A percentile compares a stretch with the other conserved stretches of the same genome.
These are phyloP conservation scores for Ceratosolen fusciceps DNA, from an alignment of 1,140 invertebrate species.

Conservation along the genomic window DNA sequence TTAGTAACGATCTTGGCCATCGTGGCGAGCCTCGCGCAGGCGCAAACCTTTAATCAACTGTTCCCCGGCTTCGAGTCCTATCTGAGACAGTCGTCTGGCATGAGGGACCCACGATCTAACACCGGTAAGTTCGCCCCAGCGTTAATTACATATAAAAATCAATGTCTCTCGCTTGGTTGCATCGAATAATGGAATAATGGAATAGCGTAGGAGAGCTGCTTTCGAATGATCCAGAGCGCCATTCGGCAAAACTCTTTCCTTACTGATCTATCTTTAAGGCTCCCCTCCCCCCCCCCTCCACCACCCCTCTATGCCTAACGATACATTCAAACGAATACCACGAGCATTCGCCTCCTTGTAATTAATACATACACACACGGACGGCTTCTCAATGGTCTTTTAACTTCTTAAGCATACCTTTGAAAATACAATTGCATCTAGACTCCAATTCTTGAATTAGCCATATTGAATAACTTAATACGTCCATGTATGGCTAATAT, in stretches of 20 bases:
- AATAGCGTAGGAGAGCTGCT: not conserved
- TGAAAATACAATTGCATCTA: not conserved
- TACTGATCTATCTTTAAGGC: too few relatives aligned
- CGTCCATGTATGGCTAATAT: not conserved
- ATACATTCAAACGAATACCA: not conserved
- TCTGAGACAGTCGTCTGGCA: conserved; percentile 3
- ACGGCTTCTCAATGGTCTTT: not conserved
- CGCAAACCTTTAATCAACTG: conserved; percentile 64
- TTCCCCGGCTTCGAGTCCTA: conserved; percentile 65
- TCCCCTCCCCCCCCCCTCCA: too few relatives aligned
- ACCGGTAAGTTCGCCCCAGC: conserved; percentile 54
- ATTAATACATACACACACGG: too few relatives aligned
- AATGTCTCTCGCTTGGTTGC: not conserved
- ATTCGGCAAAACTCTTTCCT: too few relatives aligned
- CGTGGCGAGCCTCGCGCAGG: conserved; percentile 52
- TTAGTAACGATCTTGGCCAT: conserved; percentile 58
- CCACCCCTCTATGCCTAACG: too few relatives aligned
- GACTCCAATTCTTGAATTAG: not conserved
- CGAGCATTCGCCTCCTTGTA: too few relatives aligned
- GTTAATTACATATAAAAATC: not conserved
- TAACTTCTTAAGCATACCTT: not conserved
- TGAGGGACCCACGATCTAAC: conserved; percentile 66
- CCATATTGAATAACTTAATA: conserved; percentile 3
- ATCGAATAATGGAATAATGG: not conserved
- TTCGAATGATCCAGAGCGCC: too few relatives aligned